Evolutionary conservation across 2,113 vertebrate genomes (phyloP), one percentile per base, ranked within the genome.

Genomic region (Penelope pileata): DNA sequence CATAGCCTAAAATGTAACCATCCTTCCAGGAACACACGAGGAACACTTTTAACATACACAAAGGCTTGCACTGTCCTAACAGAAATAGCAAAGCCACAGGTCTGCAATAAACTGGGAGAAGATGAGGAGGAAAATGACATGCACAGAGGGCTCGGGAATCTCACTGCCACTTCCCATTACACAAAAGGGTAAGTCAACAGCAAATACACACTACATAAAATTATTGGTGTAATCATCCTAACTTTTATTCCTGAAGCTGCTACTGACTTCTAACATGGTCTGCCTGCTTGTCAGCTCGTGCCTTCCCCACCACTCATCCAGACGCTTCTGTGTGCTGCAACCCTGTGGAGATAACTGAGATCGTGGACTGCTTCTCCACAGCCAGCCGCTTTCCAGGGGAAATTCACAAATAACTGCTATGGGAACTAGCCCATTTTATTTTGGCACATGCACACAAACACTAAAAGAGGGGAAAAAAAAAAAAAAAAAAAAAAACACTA

Each of bases 121-220:
- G 43, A 82, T 2, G 3, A 68, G 12, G 5, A 23, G 18, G 21
- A 67, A 45, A 32, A 24, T 38, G 10, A 56, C 24, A 24, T 11
- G 6, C 9, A 36, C 5, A 59, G 9, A 22, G 23, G 43, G 36
- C 7, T 56, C 3, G 1, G 27, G 43, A 68, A 38, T n/a, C 38
- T 54, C 63, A 40, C 29, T 27, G 9, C 29, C 30, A 21, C 45
- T 48, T 47, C 47, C 48, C 14, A 1, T 14, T 5, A 32, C 6
- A 18, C 0, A 0, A 2, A 11, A 0, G 4, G n/a, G 53, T 32
- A 54, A 62, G 27, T 2, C 56, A 70, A 66, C 0, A 81, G 21
- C 29, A 51, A 32, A 11, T 0, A 6, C 8, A 7, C 8, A 24
- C 34, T 47, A 18, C 12, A 21, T 2, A 1, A 12, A n/a, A 4